A percentile compares a stretch with the other conserved stretches of the same genome.
phyloP scores from a whole-genome alignment of 2,113 vertebrate genomes.

The Irena cyanogastra region DNA sequence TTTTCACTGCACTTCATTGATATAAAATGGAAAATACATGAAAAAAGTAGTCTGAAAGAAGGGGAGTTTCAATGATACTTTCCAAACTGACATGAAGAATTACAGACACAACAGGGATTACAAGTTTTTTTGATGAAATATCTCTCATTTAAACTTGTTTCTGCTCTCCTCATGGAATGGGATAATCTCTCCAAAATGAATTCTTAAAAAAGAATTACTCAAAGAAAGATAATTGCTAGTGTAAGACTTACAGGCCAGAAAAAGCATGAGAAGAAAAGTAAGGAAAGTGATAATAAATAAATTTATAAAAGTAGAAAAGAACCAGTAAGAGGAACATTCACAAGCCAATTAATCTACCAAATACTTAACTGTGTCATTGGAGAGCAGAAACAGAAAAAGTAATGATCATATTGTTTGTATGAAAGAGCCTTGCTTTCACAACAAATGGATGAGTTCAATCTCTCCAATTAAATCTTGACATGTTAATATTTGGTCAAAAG shows the following conservation, averaged over 20 bases:
- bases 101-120: constrained; percentile 56
- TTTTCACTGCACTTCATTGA: background rate
- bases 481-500: background rate
- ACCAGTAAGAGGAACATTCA: constrained; percentile 21
- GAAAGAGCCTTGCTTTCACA: constrained; percentile 34
- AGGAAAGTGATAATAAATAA: constrained; percentile 22
- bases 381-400: background rate
- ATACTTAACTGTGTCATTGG: background rate
- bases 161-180: constrained; percentile 46
- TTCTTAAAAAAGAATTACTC: constrained; percentile 7
- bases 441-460: constrained; percentile 11
- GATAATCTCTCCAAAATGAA: constrained; percentile 48
- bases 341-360: background rate
- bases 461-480: constrained; percentile 29
- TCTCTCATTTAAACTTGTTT: constrained; percentile 57
- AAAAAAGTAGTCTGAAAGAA: constrained; percentile 16
- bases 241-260: background rate
- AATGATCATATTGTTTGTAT: background rate
- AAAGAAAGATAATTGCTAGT: constrained; percentile 28
- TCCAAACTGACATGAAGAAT: constrained; percentile 36
- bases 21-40: constrained; percentile 18
- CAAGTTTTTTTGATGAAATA: constrained; percentile 45
- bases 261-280: background rate
- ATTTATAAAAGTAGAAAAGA: constrained; percentile 16
- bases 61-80: background rate